These are phyloP conservation scores for Glaucopsyche alexis DNA, from an alignment of 2,888 invertebrate genomes.

Conservation along the genomic window DNA sequence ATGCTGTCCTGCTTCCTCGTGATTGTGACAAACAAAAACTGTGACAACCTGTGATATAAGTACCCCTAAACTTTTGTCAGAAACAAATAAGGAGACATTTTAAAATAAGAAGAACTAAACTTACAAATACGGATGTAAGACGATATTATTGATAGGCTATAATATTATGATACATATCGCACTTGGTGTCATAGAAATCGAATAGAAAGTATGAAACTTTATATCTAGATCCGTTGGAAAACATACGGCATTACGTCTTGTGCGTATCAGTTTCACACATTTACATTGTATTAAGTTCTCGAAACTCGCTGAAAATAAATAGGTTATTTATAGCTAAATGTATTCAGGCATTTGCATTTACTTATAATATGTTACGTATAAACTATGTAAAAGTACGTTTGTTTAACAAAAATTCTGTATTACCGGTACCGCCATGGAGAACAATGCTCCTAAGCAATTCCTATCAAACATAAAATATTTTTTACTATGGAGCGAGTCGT, in stretches of 20 bases:
- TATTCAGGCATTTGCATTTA: constrained; percentile 2
- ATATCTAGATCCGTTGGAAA: constrained; percentile 1
- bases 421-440: too few species aligned
- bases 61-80: too few species aligned
- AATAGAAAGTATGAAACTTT: neutral
- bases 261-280: neutral
- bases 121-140: neutral
- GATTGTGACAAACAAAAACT: too few species aligned
- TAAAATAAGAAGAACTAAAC: too few species aligned
- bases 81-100: too few species aligned
- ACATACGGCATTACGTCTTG: neutral
- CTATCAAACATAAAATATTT: too few species aligned
- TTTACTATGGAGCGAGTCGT: too few species aligned
- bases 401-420: too few species aligned
- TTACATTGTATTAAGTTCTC: neutral
- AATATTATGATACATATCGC: neutral
- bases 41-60: too few species aligned
- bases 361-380: neutral
- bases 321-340: constrained; percentile 3
- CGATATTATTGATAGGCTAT: neutral
- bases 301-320: neutral
- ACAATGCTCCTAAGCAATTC: too few species aligned
- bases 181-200: neutral
- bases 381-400: neutral
- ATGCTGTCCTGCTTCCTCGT: too few species aligned